These are phyloP conservation scores for Oryzias woworae DNA, from an alignment of 2,113 vertebrate genomes.

Conservation along the genomic window DNA sequence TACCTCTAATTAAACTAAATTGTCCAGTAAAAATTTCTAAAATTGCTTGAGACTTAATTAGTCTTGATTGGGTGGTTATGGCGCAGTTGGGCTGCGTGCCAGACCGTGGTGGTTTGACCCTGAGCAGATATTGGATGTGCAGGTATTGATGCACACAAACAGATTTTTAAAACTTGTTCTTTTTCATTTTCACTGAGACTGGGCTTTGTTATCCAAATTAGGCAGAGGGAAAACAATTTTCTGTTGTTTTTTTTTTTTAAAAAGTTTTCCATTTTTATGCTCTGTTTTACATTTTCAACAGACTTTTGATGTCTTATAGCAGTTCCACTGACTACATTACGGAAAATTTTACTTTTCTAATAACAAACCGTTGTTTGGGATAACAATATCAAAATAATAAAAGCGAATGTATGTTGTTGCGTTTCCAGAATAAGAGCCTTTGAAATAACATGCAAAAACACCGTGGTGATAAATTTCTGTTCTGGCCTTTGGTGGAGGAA, in stretches of 20 bases:
- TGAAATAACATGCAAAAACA: too few relatives aligned
- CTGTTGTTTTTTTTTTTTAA: background rate
- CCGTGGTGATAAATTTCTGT: too few relatives aligned
- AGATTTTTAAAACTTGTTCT: constrained; percentile 32
- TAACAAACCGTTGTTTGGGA: background rate
- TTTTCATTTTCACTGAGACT: constrained; percentile 13
- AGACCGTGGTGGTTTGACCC: constrained; percentile 32
- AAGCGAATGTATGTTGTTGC: background rate
- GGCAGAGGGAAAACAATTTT: too few relatives aligned
- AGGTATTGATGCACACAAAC: constrained; percentile 32
- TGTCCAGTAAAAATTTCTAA: constrained; percentile 49
- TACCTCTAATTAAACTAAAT: constrained; percentile 51
- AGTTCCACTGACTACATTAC: background rate
- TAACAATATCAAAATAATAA: background rate
- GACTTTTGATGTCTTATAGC: background rate
- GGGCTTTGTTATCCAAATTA: too few relatives aligned
- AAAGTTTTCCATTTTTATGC: background rate
- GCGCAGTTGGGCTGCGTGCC: constrained; percentile 38
- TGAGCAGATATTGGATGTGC: constrained; percentile 14
- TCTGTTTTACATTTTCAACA: background rate
- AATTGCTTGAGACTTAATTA: constrained; percentile 54
- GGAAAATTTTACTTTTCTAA: background rate
- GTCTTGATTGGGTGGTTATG: constrained; percentile 51
- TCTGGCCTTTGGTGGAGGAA: too few relatives aligned
- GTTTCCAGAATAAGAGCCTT: background rate